A percentile compares a stretch with the other conserved stretches of the same genome.
Evolutionary conservation across 2,888 invertebrate genomes (phyloP).

Genomic region (Heliconius aoede): DNA sequence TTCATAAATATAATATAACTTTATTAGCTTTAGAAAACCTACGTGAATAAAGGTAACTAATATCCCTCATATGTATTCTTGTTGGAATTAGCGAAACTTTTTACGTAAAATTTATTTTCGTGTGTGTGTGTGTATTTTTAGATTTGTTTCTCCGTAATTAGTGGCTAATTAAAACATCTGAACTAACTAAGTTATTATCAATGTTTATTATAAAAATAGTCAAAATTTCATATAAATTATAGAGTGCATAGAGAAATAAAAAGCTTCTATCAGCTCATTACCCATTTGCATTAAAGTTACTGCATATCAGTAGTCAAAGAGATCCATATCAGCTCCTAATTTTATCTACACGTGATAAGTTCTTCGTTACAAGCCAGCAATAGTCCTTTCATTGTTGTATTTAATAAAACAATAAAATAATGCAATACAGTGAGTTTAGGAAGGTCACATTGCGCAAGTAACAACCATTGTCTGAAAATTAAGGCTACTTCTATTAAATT

Average conservation of each 20-base stretch:
- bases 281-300: not conserved
- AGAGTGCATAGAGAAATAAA: not conserved
- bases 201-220: not conserved
- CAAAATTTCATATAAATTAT: too few species aligned
- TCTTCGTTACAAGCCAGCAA: conserved; percentile 66
- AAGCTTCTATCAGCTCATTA: not conserved
- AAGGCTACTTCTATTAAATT: conserved; percentile 42
- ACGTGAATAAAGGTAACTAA: conserved; percentile 5
- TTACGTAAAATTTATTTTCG: not conserved
- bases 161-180: not conserved
- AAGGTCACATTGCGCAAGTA: conserved; percentile 51
- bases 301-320: conserved; percentile 7
- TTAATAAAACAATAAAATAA: conserved; percentile 63
- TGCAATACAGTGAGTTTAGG: conserved; percentile 58
- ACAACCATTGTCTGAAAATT: conserved; percentile 37
- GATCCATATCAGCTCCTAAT: conserved; percentile 52
- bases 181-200: not conserved
- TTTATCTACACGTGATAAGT: conserved; percentile 65
- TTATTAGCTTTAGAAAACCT: conserved; percentile 7
- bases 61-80: not conserved
- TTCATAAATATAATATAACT: conserved; percentile 22
- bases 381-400: conserved; percentile 63
- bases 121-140: not conserved
- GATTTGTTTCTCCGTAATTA: not conserved
- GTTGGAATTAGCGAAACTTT: not conserved